These are phyloP conservation scores for Chironomus riparius DNA, from an alignment of 2,888 invertebrate species.

Conservation along the genomic window DNA sequence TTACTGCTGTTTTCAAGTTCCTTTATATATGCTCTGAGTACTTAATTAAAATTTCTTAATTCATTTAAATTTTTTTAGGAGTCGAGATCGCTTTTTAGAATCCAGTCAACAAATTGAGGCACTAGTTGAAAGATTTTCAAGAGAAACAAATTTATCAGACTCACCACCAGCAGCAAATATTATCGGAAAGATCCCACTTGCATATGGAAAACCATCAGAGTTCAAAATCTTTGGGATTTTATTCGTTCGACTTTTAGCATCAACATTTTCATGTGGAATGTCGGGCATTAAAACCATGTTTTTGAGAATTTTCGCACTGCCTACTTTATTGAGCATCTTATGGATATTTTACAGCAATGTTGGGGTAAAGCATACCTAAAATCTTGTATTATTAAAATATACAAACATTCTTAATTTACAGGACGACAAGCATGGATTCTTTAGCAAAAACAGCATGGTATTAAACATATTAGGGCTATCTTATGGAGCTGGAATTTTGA, in stretches of 20 bases:
- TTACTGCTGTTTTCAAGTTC: no score
- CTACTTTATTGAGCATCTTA: conserved; percentile 65
- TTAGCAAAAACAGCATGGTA: conserved; percentile 41
- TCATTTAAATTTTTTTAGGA: conserved; percentile 38
- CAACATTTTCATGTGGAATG: conserved; percentile 68
- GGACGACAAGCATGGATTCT: conserved; percentile 41
- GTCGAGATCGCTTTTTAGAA: conserved; percentile 83
- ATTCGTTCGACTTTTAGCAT: conserved; percentile 60
- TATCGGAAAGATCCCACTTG: conserved; percentile 60
- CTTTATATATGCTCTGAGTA: no score
- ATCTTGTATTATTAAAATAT: conserved; percentile 27
- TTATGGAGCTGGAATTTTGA: conserved; percentile 40
- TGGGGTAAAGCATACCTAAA: conserved; percentile 37
- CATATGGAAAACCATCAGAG: conserved; percentile 63
- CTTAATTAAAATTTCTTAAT: no score
- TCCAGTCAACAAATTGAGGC: conserved; percentile 90
- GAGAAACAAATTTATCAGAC: conserved; percentile 64
- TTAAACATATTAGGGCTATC: conserved; percentile 39
- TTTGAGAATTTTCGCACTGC: conserved; percentile 62
- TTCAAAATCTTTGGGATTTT: conserved; percentile 59
- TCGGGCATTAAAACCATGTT: conserved; percentile 67
- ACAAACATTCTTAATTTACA: conserved; percentile 28
- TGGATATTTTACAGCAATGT: conserved; percentile 63
- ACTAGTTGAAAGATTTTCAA: conserved; percentile 81
- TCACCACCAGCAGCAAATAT: conserved; percentile 50